Conservation (phyloP, 2,113 vertebrate genomes). For the Melanostigma gelatinosum region DNA sequence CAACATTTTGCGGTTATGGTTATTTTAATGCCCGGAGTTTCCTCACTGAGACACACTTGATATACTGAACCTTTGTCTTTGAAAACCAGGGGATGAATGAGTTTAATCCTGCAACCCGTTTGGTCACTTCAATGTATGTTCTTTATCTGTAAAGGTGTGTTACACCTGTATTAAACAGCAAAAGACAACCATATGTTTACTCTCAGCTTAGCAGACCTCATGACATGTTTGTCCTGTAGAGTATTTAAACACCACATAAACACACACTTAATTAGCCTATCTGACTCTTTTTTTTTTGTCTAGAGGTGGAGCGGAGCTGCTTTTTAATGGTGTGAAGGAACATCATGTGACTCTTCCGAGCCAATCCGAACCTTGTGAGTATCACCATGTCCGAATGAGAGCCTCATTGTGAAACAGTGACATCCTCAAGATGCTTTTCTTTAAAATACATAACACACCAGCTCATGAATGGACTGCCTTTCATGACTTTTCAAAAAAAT, state of each 20-base stretch:
- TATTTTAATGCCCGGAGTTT: background rate
- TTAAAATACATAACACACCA: background rate
- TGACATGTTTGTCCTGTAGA: background rate
- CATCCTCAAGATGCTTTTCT: background rate
- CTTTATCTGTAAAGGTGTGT: slow-evolving; percentile 48
- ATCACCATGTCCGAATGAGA: slow-evolving; percentile 42
- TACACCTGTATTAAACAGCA: background rate
- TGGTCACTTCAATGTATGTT: background rate
- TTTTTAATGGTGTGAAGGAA: slow-evolving; percentile 92
- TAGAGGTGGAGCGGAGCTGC: slow-evolving; percentile 95
- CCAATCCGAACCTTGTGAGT: slow-evolving; percentile 94
- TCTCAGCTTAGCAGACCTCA: background rate
- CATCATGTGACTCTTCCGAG: slow-evolving; percentile 92
- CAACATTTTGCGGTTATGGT: too few relatives aligned
- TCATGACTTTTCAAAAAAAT: background rate
- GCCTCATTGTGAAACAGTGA: background rate
- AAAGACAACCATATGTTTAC: background rate
- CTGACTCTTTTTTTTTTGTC: background rate
- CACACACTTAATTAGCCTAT: background rate
- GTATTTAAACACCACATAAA: background rate
- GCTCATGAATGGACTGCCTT: background rate
- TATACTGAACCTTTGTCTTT: background rate
- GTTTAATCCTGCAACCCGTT: background rate
- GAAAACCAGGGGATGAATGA: background rate
- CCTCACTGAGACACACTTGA: background rate